These are phyloP conservation scores for Hesperophylax magnus DNA, from an alignment of 1,140 invertebrate genomes.

Conservation along the genomic window DNA sequence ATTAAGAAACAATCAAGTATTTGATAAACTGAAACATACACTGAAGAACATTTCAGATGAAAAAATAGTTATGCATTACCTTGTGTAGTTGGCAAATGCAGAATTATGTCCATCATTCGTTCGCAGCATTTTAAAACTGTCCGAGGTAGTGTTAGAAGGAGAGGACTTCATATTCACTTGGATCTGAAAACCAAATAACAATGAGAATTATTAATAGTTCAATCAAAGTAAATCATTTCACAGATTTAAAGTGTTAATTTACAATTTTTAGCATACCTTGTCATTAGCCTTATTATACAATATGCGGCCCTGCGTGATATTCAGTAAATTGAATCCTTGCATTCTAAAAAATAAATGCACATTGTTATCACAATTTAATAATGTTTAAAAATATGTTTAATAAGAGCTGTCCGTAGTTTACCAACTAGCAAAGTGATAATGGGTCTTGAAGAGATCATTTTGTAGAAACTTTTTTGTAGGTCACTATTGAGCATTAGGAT, in stretches of 20 bases:
- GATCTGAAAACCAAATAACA: constrained; percentile 23
- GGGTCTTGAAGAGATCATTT: no score
- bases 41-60: background rate
- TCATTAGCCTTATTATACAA: constrained; percentile 40
- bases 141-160: background rate
- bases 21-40: background rate
- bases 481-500: no score
- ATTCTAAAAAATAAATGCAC: constrained; percentile 40
- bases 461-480: no score
- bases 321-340: constrained; percentile 50
- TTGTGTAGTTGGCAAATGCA: constrained; percentile 64
- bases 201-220: background rate
- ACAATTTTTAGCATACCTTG: constrained; percentile 35
- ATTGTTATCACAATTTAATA: no score
- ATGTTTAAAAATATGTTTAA: no score
- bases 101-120: constrained; percentile 63
- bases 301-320: constrained; percentile 46
- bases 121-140: constrained; percentile 59
- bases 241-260: background rate
- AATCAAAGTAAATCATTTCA: background rate
- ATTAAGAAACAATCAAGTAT: background rate
- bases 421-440: no score
- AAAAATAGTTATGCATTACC: constrained; percentile 58
- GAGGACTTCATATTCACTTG: constrained; percentile 30
- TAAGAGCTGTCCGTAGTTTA: no score